Evolutionary conservation across 2,797 vertebrate genomes (phyloP).

Genomic region (Muscicapa comitata): DNA sequence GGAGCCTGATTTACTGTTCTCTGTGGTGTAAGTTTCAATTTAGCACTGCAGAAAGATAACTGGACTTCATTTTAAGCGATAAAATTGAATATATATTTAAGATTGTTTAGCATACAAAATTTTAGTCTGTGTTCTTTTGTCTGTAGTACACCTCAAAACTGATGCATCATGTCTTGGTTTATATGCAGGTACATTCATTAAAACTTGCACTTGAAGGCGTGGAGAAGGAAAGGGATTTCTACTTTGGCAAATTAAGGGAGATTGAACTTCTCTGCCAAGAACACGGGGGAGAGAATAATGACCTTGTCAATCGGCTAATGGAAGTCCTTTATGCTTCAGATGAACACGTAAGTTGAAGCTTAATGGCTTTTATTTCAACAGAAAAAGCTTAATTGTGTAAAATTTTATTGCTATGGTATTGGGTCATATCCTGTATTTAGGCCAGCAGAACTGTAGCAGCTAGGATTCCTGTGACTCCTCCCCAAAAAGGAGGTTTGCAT

Average conservation of each 20-base stretch:
- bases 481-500: not conserved
- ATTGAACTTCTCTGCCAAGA: conserved; percentile 97
- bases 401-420: not conserved
- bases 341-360: conserved; percentile 83
- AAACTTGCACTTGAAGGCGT: conserved; percentile 95
- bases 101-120: not conserved
- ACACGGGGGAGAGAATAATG: conserved; percentile 88
- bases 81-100: not conserved
- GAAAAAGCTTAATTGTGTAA: not conserved
- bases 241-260: conserved; percentile 97
- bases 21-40: not conserved
- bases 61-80: not conserved
- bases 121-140: not conserved
- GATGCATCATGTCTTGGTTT: not conserved
- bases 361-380: not conserved
- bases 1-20: not conserved
- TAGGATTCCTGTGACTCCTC: not conserved
- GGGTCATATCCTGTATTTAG: not conserved
- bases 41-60: not conserved
- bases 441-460: not conserved
- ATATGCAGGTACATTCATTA: conserved; percentile 88
- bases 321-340: conserved; percentile 95
- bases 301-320: conserved; percentile 92
- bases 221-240: conserved; percentile 99
- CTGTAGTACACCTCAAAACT: not conserved